Evolutionary conservation across 2,113 vertebrate species (phyloP), one percentile per base, ranked within the genome.

Genomic region (Ammospiza nelsoni): DNA sequence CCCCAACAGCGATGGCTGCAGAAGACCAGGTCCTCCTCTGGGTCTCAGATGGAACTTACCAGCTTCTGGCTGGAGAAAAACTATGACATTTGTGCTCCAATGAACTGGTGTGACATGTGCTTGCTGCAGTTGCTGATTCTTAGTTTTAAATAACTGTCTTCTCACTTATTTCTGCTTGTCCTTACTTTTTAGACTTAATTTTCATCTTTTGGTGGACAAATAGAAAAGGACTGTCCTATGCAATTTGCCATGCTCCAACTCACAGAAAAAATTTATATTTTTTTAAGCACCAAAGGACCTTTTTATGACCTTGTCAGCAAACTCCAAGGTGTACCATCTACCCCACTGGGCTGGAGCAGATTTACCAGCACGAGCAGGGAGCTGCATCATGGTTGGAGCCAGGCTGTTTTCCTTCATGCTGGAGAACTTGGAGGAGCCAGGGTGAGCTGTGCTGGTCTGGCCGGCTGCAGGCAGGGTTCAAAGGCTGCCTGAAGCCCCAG

Each of bases 21-120:
- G 66, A 49, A 51, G 41, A 37, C 24, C 0, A 0, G 16, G 27
- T 9, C 29, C 22, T 59, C 1, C 0, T 37, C 49, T 3, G 9
- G 2, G 9, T 74, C 37, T 21, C 55, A 62, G 28, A 12, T 48
- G 29, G 25, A 39, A 65, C 18, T 20, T 35, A 25, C 8, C 58
- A 90, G 3, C 29, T 68, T 90, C 33, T 76, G 62, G 5, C 18
- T 39, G 58, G 24, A 58, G 39, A 33, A 68, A 62, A 75, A 65
- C 0, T 8, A 57, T 15, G 33, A 61, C 11, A 20, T 69, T 79
- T 79, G 11, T 88, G 35, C 33, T 86, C 59, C 49, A 55, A 0
- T 35, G 41, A 86, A 62, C 25, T 13, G n/a, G 5, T 25, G 24
- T 84, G 76, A 33, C 16, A 25, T 21, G 10, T 69, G 17, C 51